Evolutionary conservation across 2,888 invertebrate genomes (phyloP), one percentile per base, ranked within the genome.

Genomic region (Chrysodeixis includens): DNA sequence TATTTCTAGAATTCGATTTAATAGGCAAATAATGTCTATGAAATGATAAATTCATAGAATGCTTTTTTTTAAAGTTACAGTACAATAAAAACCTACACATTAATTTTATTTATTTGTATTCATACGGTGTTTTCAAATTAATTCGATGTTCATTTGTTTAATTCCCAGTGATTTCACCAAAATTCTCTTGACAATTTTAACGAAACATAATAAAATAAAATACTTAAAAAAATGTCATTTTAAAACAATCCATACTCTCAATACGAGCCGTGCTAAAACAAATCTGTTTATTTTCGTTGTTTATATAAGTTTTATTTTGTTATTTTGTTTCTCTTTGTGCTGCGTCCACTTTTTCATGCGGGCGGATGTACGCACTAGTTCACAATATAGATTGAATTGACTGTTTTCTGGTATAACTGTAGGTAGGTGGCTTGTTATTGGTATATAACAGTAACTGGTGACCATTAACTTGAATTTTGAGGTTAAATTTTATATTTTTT

Each of bases 361-460:
- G 46, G 46, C 20, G 46, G 46, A 12, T 46, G 18, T 49, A 20
- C 46, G 46, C 46, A 49, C 46, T 49, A 10, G 46, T 20, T 49
- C 46, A 20, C 46, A 18, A 18, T 49, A 49, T 49, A 49, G 46
- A 20, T 49, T 20, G 10, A 20, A 49, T 49, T 12, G 46, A 18
- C 20, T 20, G 46, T 20, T 18, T 7, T 46, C 9, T 18, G 20
- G 10, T 8, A 10, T 10, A 49, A 46, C 46, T 46, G 46, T 16
- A 46, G n/a, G 8, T 18, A 10, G 3, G 20, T 9, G 3, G 35
- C 20, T 20, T 18, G 20, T 10, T 20, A 18, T 20, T 10, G 10
- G 46, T 20, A 0, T 9, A 46, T 18, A 9, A 46, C 18, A 3
- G 44, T 44, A 2, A 40, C 40, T 40, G n/a, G n/a, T n/a, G n/a